Percentiles rank a stretch among this genome's conserved stretches.
These are phyloP conservation scores for Catamblyrhynchus diadema DNA, from an alignment of 2,797 vertebrate species.

Conservation along the genomic window DNA sequence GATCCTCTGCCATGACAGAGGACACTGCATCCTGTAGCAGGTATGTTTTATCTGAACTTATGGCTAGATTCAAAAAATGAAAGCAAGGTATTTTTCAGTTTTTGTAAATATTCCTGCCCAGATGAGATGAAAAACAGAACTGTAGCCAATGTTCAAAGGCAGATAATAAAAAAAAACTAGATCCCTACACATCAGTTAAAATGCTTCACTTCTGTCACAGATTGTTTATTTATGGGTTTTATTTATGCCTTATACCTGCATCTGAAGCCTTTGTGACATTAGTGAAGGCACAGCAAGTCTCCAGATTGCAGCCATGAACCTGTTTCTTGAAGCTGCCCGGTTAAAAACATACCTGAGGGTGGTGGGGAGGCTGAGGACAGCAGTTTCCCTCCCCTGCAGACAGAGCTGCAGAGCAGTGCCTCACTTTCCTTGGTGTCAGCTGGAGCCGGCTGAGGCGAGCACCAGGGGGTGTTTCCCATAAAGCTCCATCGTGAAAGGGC, in stretches of 20 bases:
- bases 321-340: neutral
- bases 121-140: neutral
- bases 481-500: accelerated
- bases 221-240: neutral
- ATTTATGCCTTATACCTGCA: neutral
- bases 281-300: neutral
- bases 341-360: neutral
- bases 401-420: neutral
- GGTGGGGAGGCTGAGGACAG: neutral
- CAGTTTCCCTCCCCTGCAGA: neutral
- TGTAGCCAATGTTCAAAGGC: neutral
- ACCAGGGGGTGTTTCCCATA: accelerated
- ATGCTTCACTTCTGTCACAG: neutral
- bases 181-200: neutral
- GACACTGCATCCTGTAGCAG: neutral
- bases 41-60: neutral
- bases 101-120: neutral
- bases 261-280: neutral
- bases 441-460: accelerated
- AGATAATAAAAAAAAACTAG: neutral
- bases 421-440: neutral
- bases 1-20: neutral
- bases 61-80: neutral
- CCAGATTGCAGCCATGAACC: neutral
- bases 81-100: neutral